phyloP scores from a whole-genome alignment of 2,113 vertebrate species.

The Nestor notabilis region DNA sequence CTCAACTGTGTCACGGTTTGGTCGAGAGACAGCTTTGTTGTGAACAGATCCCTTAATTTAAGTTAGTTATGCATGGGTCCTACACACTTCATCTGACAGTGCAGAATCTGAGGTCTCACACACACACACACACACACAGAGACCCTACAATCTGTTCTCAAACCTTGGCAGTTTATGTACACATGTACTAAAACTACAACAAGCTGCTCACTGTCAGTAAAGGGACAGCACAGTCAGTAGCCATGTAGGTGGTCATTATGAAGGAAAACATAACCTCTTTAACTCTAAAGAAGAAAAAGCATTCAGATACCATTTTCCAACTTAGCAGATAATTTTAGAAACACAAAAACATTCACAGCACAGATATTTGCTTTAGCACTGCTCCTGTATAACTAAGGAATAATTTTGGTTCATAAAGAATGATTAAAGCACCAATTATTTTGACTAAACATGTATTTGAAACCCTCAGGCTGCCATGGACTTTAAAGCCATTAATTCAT shows the following conservation, averaged over 20 bases:
- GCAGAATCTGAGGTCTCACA: background rate
- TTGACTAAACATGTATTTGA: slow-evolving; percentile 57
- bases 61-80: background rate
- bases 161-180: background rate
- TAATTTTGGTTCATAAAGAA: slow-evolving; percentile 58
- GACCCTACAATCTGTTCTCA: background rate
- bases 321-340: background rate
- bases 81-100: background rate
- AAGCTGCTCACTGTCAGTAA: background rate
- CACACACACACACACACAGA: rapidly evolving
- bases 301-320: background rate
- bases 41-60: background rate
- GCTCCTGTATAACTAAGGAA: background rate
- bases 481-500: slow-evolving; percentile 65
- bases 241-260: background rate
- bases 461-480: slow-evolving; percentile 55
- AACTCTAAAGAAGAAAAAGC: background rate
- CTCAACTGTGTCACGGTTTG: background rate
- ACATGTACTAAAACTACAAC: background rate
- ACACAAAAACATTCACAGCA: background rate
- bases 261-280: background rate
- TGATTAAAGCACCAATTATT: slow-evolving; percentile 69
- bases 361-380: slow-evolving; percentile 41
- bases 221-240: background rate
- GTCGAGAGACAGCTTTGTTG: background rate